phyloP scores from a whole-genome alignment of 2,113 vertebrate species.

The Eurypyga helias region DNA sequence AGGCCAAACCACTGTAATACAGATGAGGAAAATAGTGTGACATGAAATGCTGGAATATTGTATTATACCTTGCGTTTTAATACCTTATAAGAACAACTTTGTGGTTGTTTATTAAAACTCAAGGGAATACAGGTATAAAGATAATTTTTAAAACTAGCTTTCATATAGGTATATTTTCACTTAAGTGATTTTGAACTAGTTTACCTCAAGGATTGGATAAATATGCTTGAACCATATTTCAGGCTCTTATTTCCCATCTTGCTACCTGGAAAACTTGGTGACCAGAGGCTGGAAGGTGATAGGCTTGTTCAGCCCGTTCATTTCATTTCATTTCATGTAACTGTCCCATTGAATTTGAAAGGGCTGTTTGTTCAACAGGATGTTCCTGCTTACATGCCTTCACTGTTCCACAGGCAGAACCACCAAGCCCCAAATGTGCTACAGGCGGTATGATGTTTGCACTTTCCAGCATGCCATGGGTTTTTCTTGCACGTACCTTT shows the following conservation, averaged over 20 bases:
- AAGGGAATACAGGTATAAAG: neutral
- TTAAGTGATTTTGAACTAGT: neutral
- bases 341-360: neutral
- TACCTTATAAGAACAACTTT: neutral
- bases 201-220: neutral
- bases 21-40: neutral
- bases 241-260: neutral
- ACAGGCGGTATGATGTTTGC: neutral
- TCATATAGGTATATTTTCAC: neutral
- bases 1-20: neutral
- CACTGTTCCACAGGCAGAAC: neutral
- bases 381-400: neutral
- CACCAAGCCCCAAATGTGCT: neutral
- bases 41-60: neutral
- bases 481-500: neutral
- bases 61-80: neutral
- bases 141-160: neutral
- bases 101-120: neutral
- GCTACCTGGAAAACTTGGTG: neutral
- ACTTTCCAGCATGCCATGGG: rapidly evolving
- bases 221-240: neutral
- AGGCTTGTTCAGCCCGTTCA: neutral
- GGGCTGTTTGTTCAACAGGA: neutral
- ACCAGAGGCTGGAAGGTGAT: neutral
- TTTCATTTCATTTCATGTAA: neutral